A percentile compares a stretch with the other conserved stretches of the same genome.
Evolutionary conservation across 2,113 vertebrate genomes (phyloP).

Genomic region (Xerus inauris): DNA sequence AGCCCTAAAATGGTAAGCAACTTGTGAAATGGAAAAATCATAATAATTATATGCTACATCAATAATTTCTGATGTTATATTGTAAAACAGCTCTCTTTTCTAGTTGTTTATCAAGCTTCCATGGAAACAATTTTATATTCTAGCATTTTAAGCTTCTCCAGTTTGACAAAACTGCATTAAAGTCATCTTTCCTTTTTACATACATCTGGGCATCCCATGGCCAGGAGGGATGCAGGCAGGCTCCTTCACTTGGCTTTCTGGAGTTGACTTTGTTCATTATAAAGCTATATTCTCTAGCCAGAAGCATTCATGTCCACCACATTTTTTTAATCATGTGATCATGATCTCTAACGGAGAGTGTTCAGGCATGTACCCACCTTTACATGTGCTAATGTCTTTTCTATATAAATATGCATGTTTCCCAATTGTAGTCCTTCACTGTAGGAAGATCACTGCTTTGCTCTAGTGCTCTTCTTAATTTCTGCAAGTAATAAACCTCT

Average conservation of each 20-base stretch:
- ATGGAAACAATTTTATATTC: background rate
- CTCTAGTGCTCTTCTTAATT: background rate
- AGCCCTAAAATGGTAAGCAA: background rate
- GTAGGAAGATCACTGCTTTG: background rate
- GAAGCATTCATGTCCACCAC: background rate
- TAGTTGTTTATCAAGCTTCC: background rate
- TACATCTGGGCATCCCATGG: background rate
- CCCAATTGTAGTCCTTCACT: background rate
- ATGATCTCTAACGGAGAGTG: background rate
- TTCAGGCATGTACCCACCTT: background rate
- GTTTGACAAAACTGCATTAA: background rate
- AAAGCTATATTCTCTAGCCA: background rate
- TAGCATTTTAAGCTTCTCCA: background rate
- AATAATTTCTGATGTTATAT: background rate
- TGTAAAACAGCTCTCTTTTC: background rate
- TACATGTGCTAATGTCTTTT: background rate
- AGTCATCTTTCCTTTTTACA: background rate
- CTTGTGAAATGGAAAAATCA: slow-evolving; percentile 12
- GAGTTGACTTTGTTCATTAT: background rate
- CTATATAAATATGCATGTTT: background rate
- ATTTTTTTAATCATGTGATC: background rate
- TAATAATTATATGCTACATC: background rate
- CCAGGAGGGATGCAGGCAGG: background rate
- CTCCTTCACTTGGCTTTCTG: background rate
- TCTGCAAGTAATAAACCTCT: background rate